These are phyloP conservation scores for Phyllopteryx taeniolatus DNA, from an alignment of 2,113 vertebrate species.

Conservation along the genomic window DNA sequence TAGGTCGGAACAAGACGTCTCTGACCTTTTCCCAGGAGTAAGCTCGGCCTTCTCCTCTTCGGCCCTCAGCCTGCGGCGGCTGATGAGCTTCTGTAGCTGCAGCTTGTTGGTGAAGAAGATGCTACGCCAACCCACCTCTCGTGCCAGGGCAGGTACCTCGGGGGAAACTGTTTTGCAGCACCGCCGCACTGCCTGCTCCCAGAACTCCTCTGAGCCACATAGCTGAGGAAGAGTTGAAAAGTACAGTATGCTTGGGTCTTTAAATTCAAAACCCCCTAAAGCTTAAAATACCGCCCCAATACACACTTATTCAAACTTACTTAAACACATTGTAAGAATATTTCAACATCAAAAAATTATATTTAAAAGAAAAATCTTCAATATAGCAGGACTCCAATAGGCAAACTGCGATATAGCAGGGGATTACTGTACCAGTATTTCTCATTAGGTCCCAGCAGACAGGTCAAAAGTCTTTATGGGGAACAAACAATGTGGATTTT, in stretches of 20 bases:
- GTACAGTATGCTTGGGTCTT: not conserved
- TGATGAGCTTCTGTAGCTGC: slow-evolving; percentile 78
- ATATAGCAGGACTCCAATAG: too few species aligned
- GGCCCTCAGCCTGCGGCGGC: slow-evolving; percentile 53
- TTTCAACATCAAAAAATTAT: too few species aligned
- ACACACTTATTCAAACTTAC: not conserved
- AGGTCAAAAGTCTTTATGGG: not conserved
- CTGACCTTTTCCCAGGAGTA: slow-evolving; percentile 11
- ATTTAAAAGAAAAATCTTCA: too few species aligned
- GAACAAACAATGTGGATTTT: not conserved
- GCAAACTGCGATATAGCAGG: too few species aligned
- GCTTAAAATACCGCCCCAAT: too few species aligned
- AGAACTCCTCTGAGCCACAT: slow-evolving; percentile 73
- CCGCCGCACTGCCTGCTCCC: slow-evolving; percentile 71
- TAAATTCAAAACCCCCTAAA: not conserved
- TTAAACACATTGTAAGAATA: too few species aligned
- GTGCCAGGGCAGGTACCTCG: slow-evolving; percentile 72
- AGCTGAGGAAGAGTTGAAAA: slow-evolving; percentile 52
- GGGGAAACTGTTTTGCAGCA: slow-evolving; percentile 64
- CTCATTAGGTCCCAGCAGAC: not conserved
- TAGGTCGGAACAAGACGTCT: not conserved
- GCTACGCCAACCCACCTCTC: slow-evolving; percentile 76
- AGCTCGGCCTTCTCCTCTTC: slow-evolving; percentile 16
- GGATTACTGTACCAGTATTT: too few species aligned
- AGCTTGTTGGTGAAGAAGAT: slow-evolving; percentile 80